Conservation (phyloP, 2,888 invertebrate species). For the Coleophora flavipennella region DNA sequence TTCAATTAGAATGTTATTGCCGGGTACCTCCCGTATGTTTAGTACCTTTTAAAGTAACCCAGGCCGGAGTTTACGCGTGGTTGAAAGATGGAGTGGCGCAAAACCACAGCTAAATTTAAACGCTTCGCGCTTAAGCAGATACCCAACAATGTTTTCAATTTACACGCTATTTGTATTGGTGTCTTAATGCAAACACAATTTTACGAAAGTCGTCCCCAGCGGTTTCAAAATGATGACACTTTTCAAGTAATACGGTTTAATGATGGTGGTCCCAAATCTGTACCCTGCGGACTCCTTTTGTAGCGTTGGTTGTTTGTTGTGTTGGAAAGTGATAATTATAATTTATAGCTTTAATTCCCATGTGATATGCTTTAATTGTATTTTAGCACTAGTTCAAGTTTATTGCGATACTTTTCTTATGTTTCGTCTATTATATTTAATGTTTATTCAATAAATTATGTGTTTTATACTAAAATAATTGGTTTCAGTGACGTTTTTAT, state of each 20-base stretch:
- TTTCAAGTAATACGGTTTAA: neutral
- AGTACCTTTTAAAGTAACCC: no score
- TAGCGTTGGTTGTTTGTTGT: neutral
- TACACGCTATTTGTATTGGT: slow-evolving; percentile 10
- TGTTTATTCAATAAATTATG: slow-evolving; percentile 2
- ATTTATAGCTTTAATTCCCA: neutral
- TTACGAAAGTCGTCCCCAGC: neutral
- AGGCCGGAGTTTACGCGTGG: slow-evolving; percentile 5
- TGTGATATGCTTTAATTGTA: neutral
- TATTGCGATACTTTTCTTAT: no score
- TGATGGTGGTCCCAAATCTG: neutral
- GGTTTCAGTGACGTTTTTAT: neutral
- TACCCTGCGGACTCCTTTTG: neutral
- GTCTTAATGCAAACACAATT: slow-evolving; percentile 3
- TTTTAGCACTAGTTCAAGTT: neutral
- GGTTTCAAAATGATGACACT: no score
- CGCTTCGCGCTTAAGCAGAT: slow-evolving; percentile 14
- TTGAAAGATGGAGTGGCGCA: slow-evolving; percentile 11
- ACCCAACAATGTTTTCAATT: slow-evolving; percentile 17
- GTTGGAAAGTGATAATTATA: neutral
- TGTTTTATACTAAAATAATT: neutral
- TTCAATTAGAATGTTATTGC: no score
- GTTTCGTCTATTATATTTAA: no score
- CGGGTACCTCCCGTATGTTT: no score
- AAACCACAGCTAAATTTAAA: slow-evolving; percentile 18